Conservation (phyloP, 1,140 invertebrate species). For the Amphibalanus amphitrite region DNA sequence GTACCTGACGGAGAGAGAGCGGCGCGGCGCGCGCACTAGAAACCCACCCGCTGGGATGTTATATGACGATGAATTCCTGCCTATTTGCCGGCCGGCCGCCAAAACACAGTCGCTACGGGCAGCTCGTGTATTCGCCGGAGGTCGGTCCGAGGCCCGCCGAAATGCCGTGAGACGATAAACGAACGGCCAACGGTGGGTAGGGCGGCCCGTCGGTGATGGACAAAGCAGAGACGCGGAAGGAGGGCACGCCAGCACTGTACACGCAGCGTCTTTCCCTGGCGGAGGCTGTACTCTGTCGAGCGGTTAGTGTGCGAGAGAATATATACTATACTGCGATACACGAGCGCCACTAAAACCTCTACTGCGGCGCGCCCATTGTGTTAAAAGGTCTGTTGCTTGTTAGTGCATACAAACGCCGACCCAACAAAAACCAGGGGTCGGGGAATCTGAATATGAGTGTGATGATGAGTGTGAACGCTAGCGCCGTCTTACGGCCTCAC, state of each 20-base stretch:
- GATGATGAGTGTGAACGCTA: too few species aligned
- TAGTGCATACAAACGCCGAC: constrained; percentile 8
- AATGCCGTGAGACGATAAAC: not conserved
- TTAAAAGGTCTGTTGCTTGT: constrained; percentile 11
- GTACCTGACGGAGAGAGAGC: not conserved
- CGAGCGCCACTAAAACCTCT: too few species aligned
- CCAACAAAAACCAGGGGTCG: constrained; percentile 1
- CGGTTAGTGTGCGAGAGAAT: too few species aligned
- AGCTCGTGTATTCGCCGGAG: not conserved
- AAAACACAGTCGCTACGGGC: not conserved
- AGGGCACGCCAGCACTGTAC: too few species aligned
- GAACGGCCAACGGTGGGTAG: not conserved
- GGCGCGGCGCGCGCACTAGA: too few species aligned
- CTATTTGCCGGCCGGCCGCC: not conserved
- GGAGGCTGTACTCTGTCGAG: too few species aligned
- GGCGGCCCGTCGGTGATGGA: too few species aligned
- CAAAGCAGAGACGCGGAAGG: too few species aligned
- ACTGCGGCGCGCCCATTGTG: constrained; percentile 7
- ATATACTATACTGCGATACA: too few species aligned
- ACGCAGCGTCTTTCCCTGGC: too few species aligned
- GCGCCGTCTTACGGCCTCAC: too few species aligned
- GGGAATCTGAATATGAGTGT: constrained; percentile 3
- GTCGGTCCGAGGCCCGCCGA: too few species aligned
- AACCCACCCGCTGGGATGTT: not conserved
- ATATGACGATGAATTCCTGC: not conserved